Base-by-base conservation (phyloP, 2,113 vertebrate genomes). In the Climacteris rufus region DNA sequence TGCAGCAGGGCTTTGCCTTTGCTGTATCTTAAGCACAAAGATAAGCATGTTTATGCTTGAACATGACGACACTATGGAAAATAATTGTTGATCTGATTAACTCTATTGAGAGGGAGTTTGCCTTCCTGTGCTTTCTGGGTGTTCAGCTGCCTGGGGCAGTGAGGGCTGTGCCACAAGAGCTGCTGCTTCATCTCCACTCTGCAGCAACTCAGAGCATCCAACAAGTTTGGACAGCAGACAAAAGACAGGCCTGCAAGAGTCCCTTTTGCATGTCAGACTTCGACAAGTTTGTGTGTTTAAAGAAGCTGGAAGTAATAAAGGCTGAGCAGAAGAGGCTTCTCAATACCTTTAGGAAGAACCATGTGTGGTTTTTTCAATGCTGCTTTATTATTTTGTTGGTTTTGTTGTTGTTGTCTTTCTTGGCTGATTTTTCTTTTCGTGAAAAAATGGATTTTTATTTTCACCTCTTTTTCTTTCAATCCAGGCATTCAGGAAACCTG, bases 41-140 rank as follows among this genome's bases (percentile, higher is more conserved):
- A 72, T 81, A 93, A 95, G 76, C 97, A 15, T 90, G 97, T 96
- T 97, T 96, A 54, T 96, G 84, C 97, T 94, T 96, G 96, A 95
- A 91, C 56, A 5, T 94, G 94, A 94, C 39, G 64, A 96, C 74
- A 40, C 44, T 82, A 10, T 52, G 93, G 95, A 91, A 96, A 94
- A 91, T 90, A 91, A 96, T 87, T 93, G 83, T 85, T 72, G 88
- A 91, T 94, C 82, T 93, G 94, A 92, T 97, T 88, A 96, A 45
- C 53, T 91, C 49, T 69, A 53, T 53, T 89, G 94, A 85, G 80
- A 84, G 9, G 37, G 88, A 79, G 61, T 77, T 96, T 57, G 53
- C 69, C 81, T 95, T 88, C 87, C 88, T 93, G 23, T 91, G 87
- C 91, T 91, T 87, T 75, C 45, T 93, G 96, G 87, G 91, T 91